Evolutionary conservation across 2,888 invertebrate genomes (phyloP), one percentile per base, ranked within the genome.

Genomic region (Luperina testacea): DNA sequence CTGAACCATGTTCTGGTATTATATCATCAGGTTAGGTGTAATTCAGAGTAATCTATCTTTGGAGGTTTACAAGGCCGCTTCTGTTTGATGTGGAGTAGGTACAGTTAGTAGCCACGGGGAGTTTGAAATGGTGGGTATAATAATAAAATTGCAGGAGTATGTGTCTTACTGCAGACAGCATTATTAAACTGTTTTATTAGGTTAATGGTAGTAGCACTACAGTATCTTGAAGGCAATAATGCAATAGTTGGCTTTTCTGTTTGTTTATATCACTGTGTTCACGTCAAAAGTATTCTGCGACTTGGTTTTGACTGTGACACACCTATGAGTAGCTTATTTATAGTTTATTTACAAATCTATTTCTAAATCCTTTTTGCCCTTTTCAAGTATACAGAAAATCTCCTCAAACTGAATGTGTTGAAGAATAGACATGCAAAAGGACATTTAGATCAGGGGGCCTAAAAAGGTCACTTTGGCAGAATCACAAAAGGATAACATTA

Each of bases 21-120:
- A 81, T 63, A 88, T 80, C 78, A 72, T 74, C 79, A 78, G 82
- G 72, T 80, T 78, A 74, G 70, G 64, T 80, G 82, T 69, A 72
- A 78, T 88, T 77, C 70, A 53, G 73, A 57, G 80, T 82, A 81
- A 83, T 89, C 65, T 79, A 53, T 85, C 81, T 81, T 77, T 81
- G 70, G 61, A 77, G 45, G 32, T 78, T 78, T 82, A 80, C 72
- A 75, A 73, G 75, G 74, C 67, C 79, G 82, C 81, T 68, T 75
- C 80, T 78, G 75, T 82, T 87, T 72, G 51, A 77, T 68, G 73
- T 70, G 38, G 9, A n/a, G 48, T 69, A 24, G 17, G n/a, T 67
- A 77, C 87, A 72, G 75, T 85, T 87, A 72, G 32, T 59, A 68
- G 74, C 84, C 71, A 76, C 75, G 67, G 27, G 42, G 32, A 67